Percentiles rank a stretch among this genome's conserved stretches.
Conservation (phyloP, 2,888 invertebrate species). For the Aphodius granarius region DNA sequence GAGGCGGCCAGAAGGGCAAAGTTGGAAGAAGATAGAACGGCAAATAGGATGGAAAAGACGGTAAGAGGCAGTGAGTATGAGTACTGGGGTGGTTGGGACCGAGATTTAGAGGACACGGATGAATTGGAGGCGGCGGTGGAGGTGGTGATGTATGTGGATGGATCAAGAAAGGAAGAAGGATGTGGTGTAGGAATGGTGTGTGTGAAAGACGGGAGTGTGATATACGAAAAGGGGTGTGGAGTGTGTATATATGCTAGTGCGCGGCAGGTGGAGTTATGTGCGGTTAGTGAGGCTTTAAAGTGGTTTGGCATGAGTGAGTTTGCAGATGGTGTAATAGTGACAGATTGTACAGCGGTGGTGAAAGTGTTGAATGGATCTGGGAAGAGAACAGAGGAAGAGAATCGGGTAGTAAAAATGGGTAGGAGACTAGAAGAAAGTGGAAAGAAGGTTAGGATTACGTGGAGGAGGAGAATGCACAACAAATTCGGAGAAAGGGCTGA, state of each 20-base stretch:
- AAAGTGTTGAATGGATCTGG: too few relatives aligned
- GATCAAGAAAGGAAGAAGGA: neutral
- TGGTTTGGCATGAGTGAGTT: too few relatives aligned
- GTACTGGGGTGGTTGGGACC: neutral
- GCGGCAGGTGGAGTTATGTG: neutral
- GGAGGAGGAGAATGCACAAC: neutral
- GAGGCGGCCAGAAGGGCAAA: neutral
- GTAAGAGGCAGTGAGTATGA: neutral
- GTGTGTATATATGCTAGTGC: neutral
- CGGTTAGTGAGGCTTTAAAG: too few relatives aligned
- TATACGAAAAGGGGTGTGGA: neutral
- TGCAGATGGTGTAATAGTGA: too few relatives aligned
- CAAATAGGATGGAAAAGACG: neutral
- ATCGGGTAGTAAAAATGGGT: neutral
- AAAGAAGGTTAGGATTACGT: neutral
- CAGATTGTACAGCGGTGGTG: too few relatives aligned
- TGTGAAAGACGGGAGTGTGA: neutral
- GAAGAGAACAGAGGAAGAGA: too few relatives aligned
- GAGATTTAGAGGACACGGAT: neutral
- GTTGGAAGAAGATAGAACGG: neutral
- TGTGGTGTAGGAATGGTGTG: too few relatives aligned
- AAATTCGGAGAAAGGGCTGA: too few relatives aligned
- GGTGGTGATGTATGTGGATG: neutral
- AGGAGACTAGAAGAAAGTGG: neutral
- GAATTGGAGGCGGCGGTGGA: neutral